Conservation (phyloP, 2,113 vertebrate genomes). For the Pterophyllum scalare region DNA sequence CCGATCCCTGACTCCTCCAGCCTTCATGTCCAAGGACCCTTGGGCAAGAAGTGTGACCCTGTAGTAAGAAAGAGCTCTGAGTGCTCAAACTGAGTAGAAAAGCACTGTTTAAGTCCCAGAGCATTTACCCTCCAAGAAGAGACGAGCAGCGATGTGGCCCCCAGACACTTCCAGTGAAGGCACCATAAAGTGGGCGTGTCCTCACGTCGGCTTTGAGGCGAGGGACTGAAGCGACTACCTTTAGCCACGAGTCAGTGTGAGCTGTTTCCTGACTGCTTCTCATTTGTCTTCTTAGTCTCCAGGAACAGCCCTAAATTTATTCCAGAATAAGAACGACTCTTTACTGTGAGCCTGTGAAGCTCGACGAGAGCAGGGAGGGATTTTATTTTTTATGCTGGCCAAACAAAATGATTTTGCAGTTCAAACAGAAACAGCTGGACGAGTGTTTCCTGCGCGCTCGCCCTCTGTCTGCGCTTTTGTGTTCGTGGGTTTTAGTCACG, state of each 20-base stretch:
- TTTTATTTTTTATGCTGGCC: background rate
- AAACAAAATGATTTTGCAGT: background rate
- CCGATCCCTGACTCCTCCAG: too few relatives aligned
- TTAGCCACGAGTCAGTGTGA: background rate
- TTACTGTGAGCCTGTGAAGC: background rate
- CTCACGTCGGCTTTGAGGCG: background rate
- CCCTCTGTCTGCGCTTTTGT: background rate
- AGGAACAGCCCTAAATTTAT: too few relatives aligned
- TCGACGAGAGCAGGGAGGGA: background rate
- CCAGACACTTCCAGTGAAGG: too few relatives aligned
- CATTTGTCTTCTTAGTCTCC: background rate
- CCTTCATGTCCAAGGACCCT: too few relatives aligned
- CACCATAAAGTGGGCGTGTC: background rate
- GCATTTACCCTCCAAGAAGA: background rate
- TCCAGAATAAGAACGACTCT: background rate
- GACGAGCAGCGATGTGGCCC: too few relatives aligned
- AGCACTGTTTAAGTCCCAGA: background rate
- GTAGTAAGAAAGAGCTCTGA: background rate
- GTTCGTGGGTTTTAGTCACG: rapidly evolving
- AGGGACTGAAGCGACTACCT: background rate
- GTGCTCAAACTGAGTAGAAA: background rate
- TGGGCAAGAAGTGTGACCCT: background rate
- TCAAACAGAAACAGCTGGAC: background rate
- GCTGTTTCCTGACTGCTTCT: background rate
- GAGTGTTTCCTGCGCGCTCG: background rate